These are phyloP conservation scores for Agonopterix subpropinquella DNA, from an alignment of 2,888 invertebrate genomes.

Conservation along the genomic window DNA sequence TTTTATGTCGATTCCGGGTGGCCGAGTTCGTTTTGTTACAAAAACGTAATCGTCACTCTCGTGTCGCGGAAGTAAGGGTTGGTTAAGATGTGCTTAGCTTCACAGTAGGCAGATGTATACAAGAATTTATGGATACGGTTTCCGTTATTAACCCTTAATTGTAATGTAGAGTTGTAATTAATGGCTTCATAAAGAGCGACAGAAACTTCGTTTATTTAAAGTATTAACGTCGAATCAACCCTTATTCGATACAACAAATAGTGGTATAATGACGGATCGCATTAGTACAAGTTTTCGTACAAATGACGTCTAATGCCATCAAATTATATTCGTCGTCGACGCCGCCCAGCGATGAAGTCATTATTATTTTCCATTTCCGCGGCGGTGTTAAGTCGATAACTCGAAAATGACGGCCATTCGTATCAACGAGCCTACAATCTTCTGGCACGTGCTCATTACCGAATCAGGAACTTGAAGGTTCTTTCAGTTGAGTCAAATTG, in stretches of 20 bases:
- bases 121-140: slow-evolving; percentile 4
- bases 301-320: slow-evolving; percentile 61
- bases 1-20: slow-evolving; percentile 70
- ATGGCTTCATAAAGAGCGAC: no score
- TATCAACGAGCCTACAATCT: slow-evolving; percentile 50
- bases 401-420: slow-evolving; percentile 70
- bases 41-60: slow-evolving; percentile 51
- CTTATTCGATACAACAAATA: neutral
- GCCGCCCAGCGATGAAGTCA: slow-evolving; percentile 65
- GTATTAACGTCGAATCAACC: slow-evolving; percentile 9
- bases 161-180: neutral
- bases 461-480: slow-evolving; percentile 38
- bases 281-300: slow-evolving; percentile 37
- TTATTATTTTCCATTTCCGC: slow-evolving; percentile 74
- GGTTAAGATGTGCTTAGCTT: slow-evolving; percentile 31
- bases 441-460: slow-evolving; percentile 54
- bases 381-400: slow-evolving; percentile 68
- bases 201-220: no score
- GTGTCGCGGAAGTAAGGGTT: slow-evolving; percentile 62
- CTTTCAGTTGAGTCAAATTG: slow-evolving; percentile 16
- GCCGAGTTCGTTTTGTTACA: slow-evolving; percentile 51
- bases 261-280: slow-evolving; percentile 22
- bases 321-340: slow-evolving; percentile 62
- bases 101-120: slow-evolving; percentile 40
- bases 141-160: slow-evolving; percentile 1